Percentiles rank a stretch among this genome's conserved stretches.
Conservation (phyloP, 2,113 vertebrate species). For the Carlito syrichta region DNA sequence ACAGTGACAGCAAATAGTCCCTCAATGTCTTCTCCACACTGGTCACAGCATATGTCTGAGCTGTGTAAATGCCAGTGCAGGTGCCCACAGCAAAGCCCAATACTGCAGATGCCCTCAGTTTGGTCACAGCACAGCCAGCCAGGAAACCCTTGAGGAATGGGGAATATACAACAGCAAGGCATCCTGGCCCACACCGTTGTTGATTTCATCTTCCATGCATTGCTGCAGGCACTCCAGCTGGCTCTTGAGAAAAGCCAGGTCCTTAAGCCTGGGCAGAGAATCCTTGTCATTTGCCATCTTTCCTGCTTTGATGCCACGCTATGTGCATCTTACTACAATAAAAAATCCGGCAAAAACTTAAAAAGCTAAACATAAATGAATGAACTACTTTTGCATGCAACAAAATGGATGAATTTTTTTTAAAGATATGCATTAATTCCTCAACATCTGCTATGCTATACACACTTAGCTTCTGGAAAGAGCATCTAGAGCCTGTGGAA, state of each 20-base stretch:
- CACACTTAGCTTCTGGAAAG: not conserved
- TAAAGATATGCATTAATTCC: not conserved
- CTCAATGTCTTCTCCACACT: not conserved
- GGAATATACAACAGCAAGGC: not conserved
- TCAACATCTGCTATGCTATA: not conserved
- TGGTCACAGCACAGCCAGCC: not conserved
- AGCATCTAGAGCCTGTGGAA: not conserved
- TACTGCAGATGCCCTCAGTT: not conserved
- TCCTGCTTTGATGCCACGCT: too few relatives aligned
- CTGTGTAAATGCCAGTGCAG: not conserved
- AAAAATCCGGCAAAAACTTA: not conserved
- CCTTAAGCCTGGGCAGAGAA: slow-evolving; percentile 89
- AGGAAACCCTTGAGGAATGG: not conserved
- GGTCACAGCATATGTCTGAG: not conserved
- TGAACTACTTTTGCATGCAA: not conserved
- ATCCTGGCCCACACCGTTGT: slow-evolving; percentile 81
- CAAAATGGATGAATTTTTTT: not conserved
- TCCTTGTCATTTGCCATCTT: slow-evolving; percentile 81
- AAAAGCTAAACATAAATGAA: not conserved
- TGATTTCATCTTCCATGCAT: slow-evolving; percentile 88
- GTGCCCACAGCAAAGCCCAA: not conserved
- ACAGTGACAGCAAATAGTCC: not conserved
- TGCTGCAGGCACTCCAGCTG: slow-evolving; percentile 90
- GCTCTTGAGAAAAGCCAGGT: slow-evolving; percentile 89
- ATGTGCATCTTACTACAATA: not conserved